Evolutionary conservation across 2,113 vertebrate genomes (phyloP).

Genomic region (Stercorarius parasiticus): DNA sequence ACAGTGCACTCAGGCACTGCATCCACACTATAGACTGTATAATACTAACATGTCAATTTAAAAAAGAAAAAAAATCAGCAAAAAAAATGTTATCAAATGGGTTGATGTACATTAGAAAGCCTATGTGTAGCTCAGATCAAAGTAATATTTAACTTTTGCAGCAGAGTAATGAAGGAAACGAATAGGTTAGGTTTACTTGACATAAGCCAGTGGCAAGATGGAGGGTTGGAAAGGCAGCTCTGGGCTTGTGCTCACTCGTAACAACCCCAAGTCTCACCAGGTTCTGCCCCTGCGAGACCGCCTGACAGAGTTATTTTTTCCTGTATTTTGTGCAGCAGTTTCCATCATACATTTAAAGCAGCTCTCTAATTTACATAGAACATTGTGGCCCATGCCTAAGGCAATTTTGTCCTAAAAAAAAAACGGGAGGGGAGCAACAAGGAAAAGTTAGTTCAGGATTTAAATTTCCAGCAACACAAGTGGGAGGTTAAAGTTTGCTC

Average conservation of each 20-base stretch:
- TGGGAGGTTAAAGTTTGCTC: neutral
- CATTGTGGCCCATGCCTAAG: neutral
- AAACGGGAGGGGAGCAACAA: neutral
- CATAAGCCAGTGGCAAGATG: neutral
- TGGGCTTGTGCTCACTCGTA: neutral
- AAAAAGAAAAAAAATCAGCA: neutral
- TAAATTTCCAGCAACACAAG: constrained; percentile 24
- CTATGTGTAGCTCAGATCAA: neutral
- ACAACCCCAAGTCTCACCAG: neutral
- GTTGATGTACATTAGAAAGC: neutral
- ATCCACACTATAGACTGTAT: neutral
- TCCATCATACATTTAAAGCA: neutral
- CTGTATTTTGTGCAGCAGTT: neutral
- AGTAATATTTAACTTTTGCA: neutral
- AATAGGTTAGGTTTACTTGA: neutral
- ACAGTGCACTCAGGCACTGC: neutral
- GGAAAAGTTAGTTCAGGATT: neutral
- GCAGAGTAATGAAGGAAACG: neutral
- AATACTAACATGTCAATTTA: neutral
- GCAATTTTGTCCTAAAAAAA: constrained; percentile 5
- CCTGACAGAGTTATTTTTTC: neutral
- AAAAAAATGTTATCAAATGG: neutral
- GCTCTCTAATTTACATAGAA: neutral
- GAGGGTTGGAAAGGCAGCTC: neutral
- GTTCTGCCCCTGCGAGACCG: neutral